Evolutionary conservation across 2,113 vertebrate species (phyloP).

Genomic region (Aegotheles bennettii): DNA sequence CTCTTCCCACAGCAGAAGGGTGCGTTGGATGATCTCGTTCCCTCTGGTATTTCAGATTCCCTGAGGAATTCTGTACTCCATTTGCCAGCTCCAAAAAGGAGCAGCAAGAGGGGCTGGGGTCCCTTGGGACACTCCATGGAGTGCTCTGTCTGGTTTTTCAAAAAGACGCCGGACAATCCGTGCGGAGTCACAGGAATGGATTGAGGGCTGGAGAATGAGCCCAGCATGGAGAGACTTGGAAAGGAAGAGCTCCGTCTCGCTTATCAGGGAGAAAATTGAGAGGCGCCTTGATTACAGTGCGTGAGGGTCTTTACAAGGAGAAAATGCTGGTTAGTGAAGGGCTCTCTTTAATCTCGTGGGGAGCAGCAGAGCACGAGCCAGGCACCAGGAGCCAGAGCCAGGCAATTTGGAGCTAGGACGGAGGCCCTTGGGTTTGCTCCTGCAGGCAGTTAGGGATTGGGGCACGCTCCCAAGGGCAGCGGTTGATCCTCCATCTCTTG

Average conservation of each 20-base stretch:
- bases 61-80: neutral
- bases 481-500: conserved; percentile 18
- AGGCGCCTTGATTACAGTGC: neutral
- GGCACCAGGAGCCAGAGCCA: neutral
- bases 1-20: neutral
- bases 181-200: neutral
- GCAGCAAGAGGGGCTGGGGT: neutral
- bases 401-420: neutral
- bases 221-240: neutral
- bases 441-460: neutral
- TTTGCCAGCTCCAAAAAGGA: neutral
- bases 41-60: neutral
- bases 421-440: neutral
- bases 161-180: neutral
- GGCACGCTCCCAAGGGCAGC: neutral
- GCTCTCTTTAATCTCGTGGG: conserved; percentile 16
- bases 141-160: neutral
- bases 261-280: conserved; percentile 55
- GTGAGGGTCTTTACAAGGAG: conserved; percentile 35
- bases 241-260: neutral
- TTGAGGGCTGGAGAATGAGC: neutral
- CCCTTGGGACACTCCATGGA: too few species aligned
- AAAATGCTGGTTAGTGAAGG: conserved; percentile 16
- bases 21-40: neutral
- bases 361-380: neutral